These are phyloP conservation scores for Carterocephalus palaemon DNA, from an alignment of 2,888 invertebrate species.

Conservation along the genomic window DNA sequence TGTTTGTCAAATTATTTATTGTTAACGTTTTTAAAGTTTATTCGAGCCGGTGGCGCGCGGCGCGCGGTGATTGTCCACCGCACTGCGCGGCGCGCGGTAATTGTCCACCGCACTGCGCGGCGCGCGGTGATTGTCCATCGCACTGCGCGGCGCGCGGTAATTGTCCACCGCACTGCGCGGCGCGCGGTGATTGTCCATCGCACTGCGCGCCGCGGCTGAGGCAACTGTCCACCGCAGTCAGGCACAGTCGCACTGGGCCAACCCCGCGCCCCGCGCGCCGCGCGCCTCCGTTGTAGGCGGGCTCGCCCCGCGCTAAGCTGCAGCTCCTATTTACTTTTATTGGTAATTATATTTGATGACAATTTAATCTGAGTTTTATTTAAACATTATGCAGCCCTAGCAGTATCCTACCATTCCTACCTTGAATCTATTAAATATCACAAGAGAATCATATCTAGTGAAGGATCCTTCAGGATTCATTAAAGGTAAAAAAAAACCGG, in stretches of 20 bases:
- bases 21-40: conserved; percentile 67
- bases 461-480: neutral
- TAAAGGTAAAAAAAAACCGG: too few relatives aligned
- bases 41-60: conserved; percentile 27
- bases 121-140: too few relatives aligned
- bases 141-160: too few relatives aligned
- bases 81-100: too few relatives aligned
- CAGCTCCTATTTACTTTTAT: conserved; percentile 49
- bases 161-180: too few relatives aligned
- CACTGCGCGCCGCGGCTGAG: neutral
- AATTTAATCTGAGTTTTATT: conserved; percentile 39
- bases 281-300: conserved; percentile 27
- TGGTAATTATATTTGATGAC: conserved; percentile 52
- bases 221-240: neutral
- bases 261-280: conserved; percentile 29
- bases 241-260: neutral
- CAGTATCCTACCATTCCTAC: too few relatives aligned
- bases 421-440: too few relatives aligned
- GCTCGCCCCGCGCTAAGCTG: conserved; percentile 34
- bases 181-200: too few relatives aligned
- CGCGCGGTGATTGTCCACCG: too few relatives aligned
- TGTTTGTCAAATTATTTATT: conserved; percentile 39
- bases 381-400: too few relatives aligned
- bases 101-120: too few relatives aligned
- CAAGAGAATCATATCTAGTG: conserved; percentile 3